These are phyloP conservation scores for Forficula auricularia DNA, from an alignment of 1,140 invertebrate species.

Conservation along the genomic window DNA sequence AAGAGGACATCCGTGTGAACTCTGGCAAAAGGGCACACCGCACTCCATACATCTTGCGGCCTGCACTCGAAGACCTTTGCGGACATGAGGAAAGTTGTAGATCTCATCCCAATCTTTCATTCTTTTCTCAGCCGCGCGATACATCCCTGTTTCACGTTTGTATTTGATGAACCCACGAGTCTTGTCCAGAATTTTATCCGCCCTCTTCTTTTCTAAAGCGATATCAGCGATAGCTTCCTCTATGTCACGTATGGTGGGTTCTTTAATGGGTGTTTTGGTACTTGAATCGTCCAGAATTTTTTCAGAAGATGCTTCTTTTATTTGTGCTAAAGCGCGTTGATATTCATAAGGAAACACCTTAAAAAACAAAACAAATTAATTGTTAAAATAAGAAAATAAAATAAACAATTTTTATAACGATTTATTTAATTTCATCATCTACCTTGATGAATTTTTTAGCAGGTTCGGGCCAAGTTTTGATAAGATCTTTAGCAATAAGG, in stretches of 20 bases:
- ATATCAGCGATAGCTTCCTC: conserved; percentile 68
- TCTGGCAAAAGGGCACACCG: conserved; percentile 97
- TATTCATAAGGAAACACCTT: conserved; percentile 91
- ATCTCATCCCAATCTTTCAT: conserved; percentile 94
- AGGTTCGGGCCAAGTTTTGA: conserved; percentile 65
- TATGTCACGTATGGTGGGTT: conserved; percentile 55
- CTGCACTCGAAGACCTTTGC: conserved; percentile 74
- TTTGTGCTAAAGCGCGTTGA: conserved; percentile 67
- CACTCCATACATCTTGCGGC: conserved; percentile 98
- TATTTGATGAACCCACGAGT: conserved; percentile 93
- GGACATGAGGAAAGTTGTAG: conserved; percentile 70
- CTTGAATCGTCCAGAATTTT: conserved; percentile 15
- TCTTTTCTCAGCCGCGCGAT: conserved; percentile 65
- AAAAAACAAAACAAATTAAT: too few relatives aligned
- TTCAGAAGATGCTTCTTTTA: conserved; percentile 36
- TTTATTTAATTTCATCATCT: conserved; percentile 6
- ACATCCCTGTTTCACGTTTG: conserved; percentile 65
- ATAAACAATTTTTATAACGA: too few relatives aligned
- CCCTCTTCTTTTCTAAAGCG: conserved; percentile 54
- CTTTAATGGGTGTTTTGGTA: conserved; percentile 18
- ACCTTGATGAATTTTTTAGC: conserved; percentile 79
- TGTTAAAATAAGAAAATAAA: too few relatives aligned
- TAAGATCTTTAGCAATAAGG: conserved; percentile 56
- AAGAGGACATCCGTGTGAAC: conserved; percentile 87
- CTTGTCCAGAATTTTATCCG: conserved; percentile 75